These are phyloP conservation scores for Napeogenes sylphis DNA, from an alignment of 2,888 invertebrate genomes.

Conservation along the genomic window DNA sequence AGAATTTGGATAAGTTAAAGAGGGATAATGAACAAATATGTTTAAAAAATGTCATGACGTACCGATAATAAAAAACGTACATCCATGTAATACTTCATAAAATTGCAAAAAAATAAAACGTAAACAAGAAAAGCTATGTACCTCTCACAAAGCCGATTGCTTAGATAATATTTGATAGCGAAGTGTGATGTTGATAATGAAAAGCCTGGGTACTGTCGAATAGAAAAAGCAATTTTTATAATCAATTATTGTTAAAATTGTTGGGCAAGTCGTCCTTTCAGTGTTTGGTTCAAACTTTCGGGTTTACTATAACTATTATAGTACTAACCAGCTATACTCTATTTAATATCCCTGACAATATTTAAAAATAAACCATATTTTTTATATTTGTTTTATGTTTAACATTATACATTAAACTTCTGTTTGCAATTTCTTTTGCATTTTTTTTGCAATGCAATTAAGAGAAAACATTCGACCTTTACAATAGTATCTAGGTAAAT, in stretches of 20 bases:
- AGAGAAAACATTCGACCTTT: too few species aligned
- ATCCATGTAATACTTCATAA: constrained; percentile 9
- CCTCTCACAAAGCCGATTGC: constrained; percentile 41
- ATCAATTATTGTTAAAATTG: background rate
- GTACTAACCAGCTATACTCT: too few species aligned
- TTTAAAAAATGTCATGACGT: background rate
- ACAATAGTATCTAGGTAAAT: too few species aligned
- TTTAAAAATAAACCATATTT: too few species aligned
- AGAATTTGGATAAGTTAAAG: background rate
- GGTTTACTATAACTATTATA: too few species aligned
- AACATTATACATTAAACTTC: too few species aligned
- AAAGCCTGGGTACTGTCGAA: constrained; percentile 37
- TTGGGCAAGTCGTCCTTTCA: background rate
- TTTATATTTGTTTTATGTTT: too few species aligned
- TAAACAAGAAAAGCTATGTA: constrained; percentile 37
- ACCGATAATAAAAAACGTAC: background rate
- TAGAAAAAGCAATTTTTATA: constrained; percentile 20
- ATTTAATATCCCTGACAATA: too few species aligned
- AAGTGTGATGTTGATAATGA: constrained; percentile 20
- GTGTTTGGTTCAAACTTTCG: too few species aligned
- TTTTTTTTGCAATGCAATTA: too few species aligned
- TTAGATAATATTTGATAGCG: constrained; percentile 38
- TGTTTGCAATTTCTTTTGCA: too few species aligned
- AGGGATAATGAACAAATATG: background rate
- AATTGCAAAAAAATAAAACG: constrained; percentile 14